Conservation (phyloP, 2,797 vertebrate genomes). For the Geotrypetes seraphini region DNA sequence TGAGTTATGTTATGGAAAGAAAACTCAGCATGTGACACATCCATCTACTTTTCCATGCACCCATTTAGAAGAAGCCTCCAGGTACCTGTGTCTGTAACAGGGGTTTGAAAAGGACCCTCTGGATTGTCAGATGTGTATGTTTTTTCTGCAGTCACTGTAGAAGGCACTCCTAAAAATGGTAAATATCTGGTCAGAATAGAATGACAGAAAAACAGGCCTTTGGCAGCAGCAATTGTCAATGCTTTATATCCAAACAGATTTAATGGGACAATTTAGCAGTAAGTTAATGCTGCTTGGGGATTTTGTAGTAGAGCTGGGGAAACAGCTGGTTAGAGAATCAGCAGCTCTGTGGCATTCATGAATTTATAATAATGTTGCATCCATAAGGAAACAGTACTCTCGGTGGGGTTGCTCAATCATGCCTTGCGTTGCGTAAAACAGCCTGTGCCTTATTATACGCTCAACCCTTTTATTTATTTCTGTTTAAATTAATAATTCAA, state of each 20-base stretch:
- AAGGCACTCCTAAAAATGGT: slow-evolving; percentile 45
- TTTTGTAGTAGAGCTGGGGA: not conserved
- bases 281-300: not conserved
- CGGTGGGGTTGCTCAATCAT: too few relatives aligned
- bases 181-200: not conserved
- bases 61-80: not conserved
- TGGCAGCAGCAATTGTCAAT: not conserved
- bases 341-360: too few relatives aligned
- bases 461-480: too few relatives aligned
- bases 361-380: too few relatives aligned
- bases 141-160: slow-evolving; percentile 48
- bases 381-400: too few relatives aligned
- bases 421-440: too few relatives aligned
- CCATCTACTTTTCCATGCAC: too few relatives aligned
- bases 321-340: too few relatives aligned
- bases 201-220: not conserved
- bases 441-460: too few relatives aligned
- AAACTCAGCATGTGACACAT: too few relatives aligned
- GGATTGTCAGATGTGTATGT: slow-evolving; percentile 49
- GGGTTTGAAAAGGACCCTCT: slow-evolving; percentile 60
- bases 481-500: too few relatives aligned
- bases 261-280: not conserved
- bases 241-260: not conserved
- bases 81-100: slow-evolving; percentile 66
- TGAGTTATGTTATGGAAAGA: too few relatives aligned